phyloP scores from a whole-genome alignment of 2,797 vertebrate genomes.

The Pseudomugil gertrudae region DNA sequence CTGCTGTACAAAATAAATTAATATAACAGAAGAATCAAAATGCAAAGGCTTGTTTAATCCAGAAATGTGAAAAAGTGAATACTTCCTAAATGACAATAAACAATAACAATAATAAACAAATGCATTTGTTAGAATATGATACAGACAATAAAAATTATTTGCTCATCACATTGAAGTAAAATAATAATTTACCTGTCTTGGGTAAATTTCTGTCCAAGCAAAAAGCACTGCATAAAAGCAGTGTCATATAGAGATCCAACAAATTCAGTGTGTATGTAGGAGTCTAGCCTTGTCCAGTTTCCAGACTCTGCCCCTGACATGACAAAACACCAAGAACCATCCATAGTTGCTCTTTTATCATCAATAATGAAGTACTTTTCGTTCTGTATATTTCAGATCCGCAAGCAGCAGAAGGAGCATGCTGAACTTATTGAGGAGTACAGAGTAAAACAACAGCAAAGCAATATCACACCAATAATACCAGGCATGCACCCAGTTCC shows the following conservation, averaged over 20 bases:
- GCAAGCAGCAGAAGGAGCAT: constrained; percentile 98
- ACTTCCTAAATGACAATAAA: constrained; percentile 10
- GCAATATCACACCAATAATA: constrained; percentile 85
- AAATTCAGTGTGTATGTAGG: background rate
- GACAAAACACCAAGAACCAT: constrained; percentile 1
- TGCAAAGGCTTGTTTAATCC: constrained; percentile 1
- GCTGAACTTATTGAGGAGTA: constrained; percentile 98
- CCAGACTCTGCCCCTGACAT: background rate
- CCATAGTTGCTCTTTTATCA: background rate
- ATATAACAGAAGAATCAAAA: constrained; percentile 10
- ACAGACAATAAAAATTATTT: background rate
- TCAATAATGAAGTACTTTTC: background rate
- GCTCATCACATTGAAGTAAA: constrained; percentile 9
- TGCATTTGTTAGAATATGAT: background rate
- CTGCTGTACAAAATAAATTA: too few relatives aligned
- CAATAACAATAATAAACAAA: constrained; percentile 1
- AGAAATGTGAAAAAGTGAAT: constrained; percentile 21
- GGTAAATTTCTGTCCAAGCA: background rate
- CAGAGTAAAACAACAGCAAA: constrained; percentile 93
- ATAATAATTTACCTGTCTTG: background rate
- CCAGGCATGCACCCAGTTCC: constrained; percentile 83
- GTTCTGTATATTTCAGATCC: constrained; percentile 82
- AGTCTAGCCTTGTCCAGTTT: background rate
- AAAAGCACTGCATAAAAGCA: background rate
- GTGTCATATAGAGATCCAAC: background rate